These are phyloP conservation scores for Furcifer pardalis DNA, from an alignment of 2,797 vertebrate species.

Conservation along the genomic window DNA sequence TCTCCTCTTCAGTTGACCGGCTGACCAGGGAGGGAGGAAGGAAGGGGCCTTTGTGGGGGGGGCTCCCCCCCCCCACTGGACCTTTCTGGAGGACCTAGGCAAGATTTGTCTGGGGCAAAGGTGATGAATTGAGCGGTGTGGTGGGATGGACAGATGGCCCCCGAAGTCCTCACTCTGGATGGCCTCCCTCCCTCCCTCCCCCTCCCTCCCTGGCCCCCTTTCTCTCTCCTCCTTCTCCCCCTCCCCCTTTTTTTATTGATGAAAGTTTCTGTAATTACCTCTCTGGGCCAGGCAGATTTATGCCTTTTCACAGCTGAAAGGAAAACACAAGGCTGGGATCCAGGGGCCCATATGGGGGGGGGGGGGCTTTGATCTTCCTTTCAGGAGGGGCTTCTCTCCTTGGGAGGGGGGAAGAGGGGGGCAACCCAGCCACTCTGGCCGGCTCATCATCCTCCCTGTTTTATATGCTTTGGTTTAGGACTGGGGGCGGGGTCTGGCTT, in stretches of 20 bases:
- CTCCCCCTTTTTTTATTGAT: slow-evolving; percentile 68
- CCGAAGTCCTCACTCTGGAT: too few relatives aligned
- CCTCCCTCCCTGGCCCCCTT: slow-evolving; percentile 16
- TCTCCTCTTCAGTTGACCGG: too few relatives aligned
- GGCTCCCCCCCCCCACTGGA: background rate
- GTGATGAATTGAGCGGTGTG: slow-evolving; percentile 75
- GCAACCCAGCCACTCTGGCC: too few relatives aligned
- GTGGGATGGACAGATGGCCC: slow-evolving; percentile 77
- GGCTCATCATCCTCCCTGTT: too few relatives aligned
- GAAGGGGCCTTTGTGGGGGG: too few relatives aligned
- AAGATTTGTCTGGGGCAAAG: slow-evolving; percentile 80
- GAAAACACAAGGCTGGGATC: slow-evolving; percentile 25
- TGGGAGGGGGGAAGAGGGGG: too few relatives aligned
- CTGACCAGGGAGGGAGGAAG: too few relatives aligned
- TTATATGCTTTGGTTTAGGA: too few relatives aligned
- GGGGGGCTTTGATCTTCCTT: slow-evolving; percentile 24
- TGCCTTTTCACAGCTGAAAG: slow-evolving; percentile 31
- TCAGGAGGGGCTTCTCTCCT: too few relatives aligned
- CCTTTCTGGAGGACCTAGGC: slow-evolving; percentile 45
- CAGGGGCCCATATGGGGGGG: too few relatives aligned
- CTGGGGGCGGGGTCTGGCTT: too few relatives aligned
- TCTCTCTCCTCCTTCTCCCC: slow-evolving; percentile 28
- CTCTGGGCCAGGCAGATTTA: slow-evolving; percentile 31
- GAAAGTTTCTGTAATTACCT: slow-evolving; percentile 57
- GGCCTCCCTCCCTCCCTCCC: slow-evolving; percentile 50